A percentile compares a stretch with the other conserved stretches of the same genome.
Evolutionary conservation across 2,888 invertebrate genomes (phyloP).

Genomic region (Leucoptera coffeella): DNA sequence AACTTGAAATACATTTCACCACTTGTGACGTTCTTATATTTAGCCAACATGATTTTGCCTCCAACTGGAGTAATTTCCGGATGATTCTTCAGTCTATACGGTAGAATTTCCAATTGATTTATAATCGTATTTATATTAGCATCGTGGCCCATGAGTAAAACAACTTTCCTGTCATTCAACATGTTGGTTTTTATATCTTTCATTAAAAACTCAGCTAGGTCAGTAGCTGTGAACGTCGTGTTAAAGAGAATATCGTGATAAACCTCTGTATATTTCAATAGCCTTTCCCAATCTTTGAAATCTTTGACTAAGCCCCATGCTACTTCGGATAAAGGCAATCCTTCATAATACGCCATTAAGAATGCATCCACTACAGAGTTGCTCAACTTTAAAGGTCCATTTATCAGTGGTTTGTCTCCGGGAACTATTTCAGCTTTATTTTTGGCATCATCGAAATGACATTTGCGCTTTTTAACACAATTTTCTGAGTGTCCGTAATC

Average conservation of each 20-base stretch:
- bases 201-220: slow-evolving; percentile 22
- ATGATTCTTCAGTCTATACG: slow-evolving; percentile 17
- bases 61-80: slow-evolving; percentile 23
- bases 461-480: slow-evolving; percentile 17
- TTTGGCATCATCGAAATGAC: slow-evolving; percentile 18
- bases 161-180: slow-evolving; percentile 14
- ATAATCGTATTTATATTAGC: slow-evolving; percentile 29
- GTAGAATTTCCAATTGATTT: slow-evolving; percentile 17
- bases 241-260: slow-evolving; percentile 34
- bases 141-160: slow-evolving; percentile 33
- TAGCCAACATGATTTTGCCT: slow-evolving; percentile 35
- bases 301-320: slow-evolving; percentile 25
- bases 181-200: slow-evolving; percentile 19
- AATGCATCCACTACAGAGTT: slow-evolving; percentile 32
- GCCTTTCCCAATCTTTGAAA: slow-evolving; percentile 14
- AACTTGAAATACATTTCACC: too few species aligned
- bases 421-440: slow-evolving; percentile 15
- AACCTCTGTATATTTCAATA: slow-evolving; percentile 17
- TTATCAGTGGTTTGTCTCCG: slow-evolving; percentile 20
- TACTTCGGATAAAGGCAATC: slow-evolving; percentile 18
- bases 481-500: slow-evolving; percentile 22
- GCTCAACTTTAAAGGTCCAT: slow-evolving; percentile 28
- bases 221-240: slow-evolving; percentile 21
- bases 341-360: slow-evolving; percentile 34
- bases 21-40: too few species aligned